A percentile compares a stretch with the other conserved stretches of the same genome.
Evolutionary conservation across 2,113 vertebrate genomes (phyloP).

Genomic region (Loxodonta africana): DNA sequence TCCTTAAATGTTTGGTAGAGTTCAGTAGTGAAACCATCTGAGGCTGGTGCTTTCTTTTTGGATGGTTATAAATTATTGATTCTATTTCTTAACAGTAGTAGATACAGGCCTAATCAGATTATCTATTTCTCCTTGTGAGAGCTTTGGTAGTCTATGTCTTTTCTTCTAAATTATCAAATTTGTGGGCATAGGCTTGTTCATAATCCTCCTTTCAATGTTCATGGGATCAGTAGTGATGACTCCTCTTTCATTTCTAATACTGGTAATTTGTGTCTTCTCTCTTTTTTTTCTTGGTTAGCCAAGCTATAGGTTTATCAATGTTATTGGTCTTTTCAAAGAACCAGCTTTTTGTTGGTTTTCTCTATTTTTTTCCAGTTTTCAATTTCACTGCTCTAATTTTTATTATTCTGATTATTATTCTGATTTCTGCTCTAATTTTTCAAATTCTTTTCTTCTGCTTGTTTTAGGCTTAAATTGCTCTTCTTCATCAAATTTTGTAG

Average conservation of each 20-base stretch:
- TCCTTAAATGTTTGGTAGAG: neutral
- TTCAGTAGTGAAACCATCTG: neutral
- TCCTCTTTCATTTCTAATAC: constrained; percentile 25
- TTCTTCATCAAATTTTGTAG: neutral
- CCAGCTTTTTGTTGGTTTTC: constrained; percentile 9
- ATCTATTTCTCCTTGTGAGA: neutral
- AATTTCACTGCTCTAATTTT: too few species aligned
- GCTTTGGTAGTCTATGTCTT: neutral
- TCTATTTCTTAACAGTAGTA: neutral
- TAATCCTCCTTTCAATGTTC: neutral
- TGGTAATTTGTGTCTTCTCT: neutral
- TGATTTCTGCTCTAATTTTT: neutral
- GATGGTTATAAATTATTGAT: neutral
- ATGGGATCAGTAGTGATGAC: neutral
- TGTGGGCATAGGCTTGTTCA: neutral
- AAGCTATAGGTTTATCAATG: too few species aligned
- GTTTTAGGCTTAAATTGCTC: neutral
- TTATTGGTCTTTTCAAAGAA: neutral
- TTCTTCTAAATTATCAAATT: neutral
- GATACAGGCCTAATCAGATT: neutral
- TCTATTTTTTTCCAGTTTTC: neutral
- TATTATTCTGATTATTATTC: too few species aligned
- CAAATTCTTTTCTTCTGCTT: neutral
- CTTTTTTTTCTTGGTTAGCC: too few species aligned
- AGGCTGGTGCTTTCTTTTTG: neutral